phyloP scores from a whole-genome alignment of 2,888 invertebrate genomes.

The Dryobota labecula region DNA sequence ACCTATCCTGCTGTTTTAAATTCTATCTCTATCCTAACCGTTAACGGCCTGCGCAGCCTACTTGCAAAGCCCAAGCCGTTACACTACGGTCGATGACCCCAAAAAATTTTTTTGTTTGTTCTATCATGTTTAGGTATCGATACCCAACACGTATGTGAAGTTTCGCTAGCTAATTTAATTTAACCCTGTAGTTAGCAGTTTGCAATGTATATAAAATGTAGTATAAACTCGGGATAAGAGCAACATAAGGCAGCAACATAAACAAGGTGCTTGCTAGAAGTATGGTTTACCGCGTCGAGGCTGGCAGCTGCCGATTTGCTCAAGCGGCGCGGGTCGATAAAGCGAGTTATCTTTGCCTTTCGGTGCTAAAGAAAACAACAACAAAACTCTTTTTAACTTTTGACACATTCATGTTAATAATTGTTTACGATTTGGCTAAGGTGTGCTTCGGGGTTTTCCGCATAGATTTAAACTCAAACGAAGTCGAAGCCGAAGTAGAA shows the following conservation, averaged over 20 bases:
- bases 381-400: constrained; percentile 50
- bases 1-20: no score
- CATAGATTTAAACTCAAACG: not conserved
- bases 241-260: constrained; percentile 72
- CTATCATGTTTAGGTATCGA: not conserved
- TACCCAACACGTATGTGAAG: not conserved
- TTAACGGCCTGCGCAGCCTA: no score
- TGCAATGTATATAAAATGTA: constrained; percentile 55
- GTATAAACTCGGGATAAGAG: constrained; percentile 67
- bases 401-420: not conserved
- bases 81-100: not conserved
- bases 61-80: no score
- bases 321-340: constrained; percentile 88
- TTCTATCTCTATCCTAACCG: no score
- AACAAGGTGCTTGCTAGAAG: constrained; percentile 79
- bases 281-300: constrained; percentile 85
- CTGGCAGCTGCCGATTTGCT: constrained; percentile 85
- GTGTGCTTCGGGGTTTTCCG: not conserved
- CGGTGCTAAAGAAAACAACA: constrained; percentile 86
- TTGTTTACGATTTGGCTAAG: constrained; percentile 7
- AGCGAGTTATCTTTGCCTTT: constrained; percentile 88
- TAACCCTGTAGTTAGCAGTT: constrained; percentile 18
- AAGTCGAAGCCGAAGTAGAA: no score
- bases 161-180: not conserved
- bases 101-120: not conserved